Conservation (phyloP, 1,140 invertebrate species). For the Diplogasteroides magnus region DNA sequence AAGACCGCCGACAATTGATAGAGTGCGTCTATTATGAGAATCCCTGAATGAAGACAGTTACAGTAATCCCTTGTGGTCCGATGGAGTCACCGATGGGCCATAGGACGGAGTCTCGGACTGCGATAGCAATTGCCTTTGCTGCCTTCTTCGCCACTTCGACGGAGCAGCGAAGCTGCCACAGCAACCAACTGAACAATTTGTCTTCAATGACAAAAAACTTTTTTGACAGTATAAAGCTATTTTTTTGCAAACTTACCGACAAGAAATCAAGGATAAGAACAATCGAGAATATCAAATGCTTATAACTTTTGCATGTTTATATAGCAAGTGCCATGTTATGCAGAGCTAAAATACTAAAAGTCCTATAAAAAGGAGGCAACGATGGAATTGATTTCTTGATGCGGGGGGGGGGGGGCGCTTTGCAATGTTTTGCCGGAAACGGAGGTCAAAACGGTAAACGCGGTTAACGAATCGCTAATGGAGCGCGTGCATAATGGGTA, state of each 20-base stretch:
- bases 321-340: too few species aligned
- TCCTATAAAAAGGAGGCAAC: too few species aligned
- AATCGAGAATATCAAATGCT: background rate
- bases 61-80: too few species aligned
- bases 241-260: conserved; percentile 5
- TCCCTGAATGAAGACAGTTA: background rate
- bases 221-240: conserved; percentile 7
- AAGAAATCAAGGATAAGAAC: conserved; percentile 6
- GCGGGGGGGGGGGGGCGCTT: too few species aligned
- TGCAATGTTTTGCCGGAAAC: too few species aligned
- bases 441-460: too few species aligned
- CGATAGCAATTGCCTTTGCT: conserved; percentile 5
- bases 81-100: conserved; percentile 27
- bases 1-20: conserved; percentile 14
- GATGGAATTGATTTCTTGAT: too few species aligned
- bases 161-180: background rate
- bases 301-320: too few species aligned
- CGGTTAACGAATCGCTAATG: too few species aligned
- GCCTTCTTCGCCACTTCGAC: conserved; percentile 1
- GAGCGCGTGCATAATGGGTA: too few species aligned
- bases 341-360: too few species aligned
- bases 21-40: conserved; percentile 14
- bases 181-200: background rate
- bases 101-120: conserved; percentile 22
- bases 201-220: background rate